These are phyloP conservation scores for Heliocidaris tuberculata DNA, from an alignment of 35 echinoderm and acorn worm species.

Conservation along the genomic window DNA sequence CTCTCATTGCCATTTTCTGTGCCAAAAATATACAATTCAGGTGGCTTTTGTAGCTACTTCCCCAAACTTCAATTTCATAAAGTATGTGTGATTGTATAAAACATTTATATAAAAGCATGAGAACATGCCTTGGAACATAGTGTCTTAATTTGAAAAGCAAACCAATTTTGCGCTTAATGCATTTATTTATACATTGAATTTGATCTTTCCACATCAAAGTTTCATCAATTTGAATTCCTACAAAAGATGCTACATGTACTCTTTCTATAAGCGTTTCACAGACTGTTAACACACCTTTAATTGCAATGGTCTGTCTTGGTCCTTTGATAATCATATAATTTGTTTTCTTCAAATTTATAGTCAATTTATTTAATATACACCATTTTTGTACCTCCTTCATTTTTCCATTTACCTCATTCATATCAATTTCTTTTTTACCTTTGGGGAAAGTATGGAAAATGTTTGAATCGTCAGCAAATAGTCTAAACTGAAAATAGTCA, in stretches of 20 bases:
- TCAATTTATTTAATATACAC: too few species aligned
- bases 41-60: too few species aligned
- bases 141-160: neutral
- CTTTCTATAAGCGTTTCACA: neutral
- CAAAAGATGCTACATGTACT: conserved; percentile 1
- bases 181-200: conserved; percentile 13
- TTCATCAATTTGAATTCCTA: conserved; percentile 21
- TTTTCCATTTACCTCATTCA: too few species aligned
- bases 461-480: too few species aligned
- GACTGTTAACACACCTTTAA: neutral
- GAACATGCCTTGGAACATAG: neutral
- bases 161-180: conserved; percentile 11
- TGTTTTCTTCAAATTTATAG: too few species aligned
- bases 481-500: too few species aligned
- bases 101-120: neutral
- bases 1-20: conserved; percentile 38
- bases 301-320: neutral
- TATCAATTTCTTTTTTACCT: too few species aligned
- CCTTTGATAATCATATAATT: too few species aligned
- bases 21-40: neutral
- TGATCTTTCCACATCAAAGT: neutral
- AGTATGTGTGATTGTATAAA: neutral
- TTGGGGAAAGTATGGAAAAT: too few species aligned
- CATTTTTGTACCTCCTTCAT: too few species aligned
- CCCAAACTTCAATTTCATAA: too few species aligned